These are phyloP conservation scores for Coptodon bakossiorum DNA, from an alignment of 2,113 vertebrate species.

Conservation along the genomic window DNA sequence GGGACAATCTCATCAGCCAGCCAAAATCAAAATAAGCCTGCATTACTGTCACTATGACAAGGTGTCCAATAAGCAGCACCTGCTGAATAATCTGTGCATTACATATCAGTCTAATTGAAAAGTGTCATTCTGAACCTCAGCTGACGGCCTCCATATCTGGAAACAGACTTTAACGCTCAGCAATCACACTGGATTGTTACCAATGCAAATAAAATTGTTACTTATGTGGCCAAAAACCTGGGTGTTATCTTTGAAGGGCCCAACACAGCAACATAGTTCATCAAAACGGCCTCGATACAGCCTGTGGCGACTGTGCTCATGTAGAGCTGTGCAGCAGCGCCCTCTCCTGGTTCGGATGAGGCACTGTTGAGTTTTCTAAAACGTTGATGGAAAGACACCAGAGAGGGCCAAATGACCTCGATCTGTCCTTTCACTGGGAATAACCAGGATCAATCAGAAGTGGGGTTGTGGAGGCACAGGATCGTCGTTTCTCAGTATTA, in stretches of 20 bases:
- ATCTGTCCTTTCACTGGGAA: neutral
- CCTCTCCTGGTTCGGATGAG: neutral
- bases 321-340: neutral
- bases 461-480: neutral
- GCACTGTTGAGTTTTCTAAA: neutral
- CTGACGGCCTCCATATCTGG: neutral
- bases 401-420: accelerated
- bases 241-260: neutral
- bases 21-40: constrained; percentile 1
- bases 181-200: neutral
- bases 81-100: neutral
- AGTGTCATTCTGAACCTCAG: neutral
- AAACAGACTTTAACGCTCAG: neutral
- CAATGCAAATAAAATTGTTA: neutral
- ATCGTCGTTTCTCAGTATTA: neutral
- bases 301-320: neutral
- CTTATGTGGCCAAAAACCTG: neutral
- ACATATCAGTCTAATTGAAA: neutral
- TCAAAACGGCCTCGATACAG: accelerated
- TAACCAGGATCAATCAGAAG: neutral
- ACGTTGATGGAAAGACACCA: neutral
- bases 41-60: constrained; percentile 37
- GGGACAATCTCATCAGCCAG: constrained; percentile 30
- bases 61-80: neutral
- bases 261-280: neutral